Conservation (phyloP, 2,797 vertebrate genomes). For the Thalassophryne amazonica region DNA sequence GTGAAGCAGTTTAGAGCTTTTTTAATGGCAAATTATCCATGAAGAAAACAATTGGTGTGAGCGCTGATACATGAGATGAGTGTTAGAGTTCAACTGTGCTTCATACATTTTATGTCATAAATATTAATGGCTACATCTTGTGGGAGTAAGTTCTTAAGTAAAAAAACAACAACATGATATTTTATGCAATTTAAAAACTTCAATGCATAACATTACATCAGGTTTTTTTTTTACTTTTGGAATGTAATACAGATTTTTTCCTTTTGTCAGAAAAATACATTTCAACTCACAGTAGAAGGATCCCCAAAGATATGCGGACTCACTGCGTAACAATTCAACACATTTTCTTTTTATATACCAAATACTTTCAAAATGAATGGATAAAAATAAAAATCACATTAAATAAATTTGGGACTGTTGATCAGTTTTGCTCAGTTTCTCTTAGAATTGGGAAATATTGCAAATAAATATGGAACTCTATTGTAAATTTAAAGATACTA, state of each 20-base stretch:
- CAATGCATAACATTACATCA: neutral
- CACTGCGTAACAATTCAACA: neutral
- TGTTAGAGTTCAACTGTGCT: neutral
- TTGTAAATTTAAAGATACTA: no score
- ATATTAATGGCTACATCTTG: neutral
- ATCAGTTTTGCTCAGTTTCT: neutral
- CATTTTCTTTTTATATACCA: neutral
- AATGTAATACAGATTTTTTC: neutral
- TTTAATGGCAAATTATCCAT: neutral
- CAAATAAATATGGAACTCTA: no score
- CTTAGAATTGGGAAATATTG: no score
- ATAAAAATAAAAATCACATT: neutral
- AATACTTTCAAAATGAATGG: neutral
- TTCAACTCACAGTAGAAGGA: neutral
- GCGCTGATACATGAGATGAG: neutral
- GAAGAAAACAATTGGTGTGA: neutral
- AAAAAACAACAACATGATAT: neutral
- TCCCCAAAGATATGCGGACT: neutral
- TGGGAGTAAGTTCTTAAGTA: neutral
- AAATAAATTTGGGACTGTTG: neutral
- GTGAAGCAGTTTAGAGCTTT: no score
- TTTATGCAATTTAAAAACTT: neutral
- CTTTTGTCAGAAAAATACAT: neutral
- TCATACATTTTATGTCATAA: neutral
- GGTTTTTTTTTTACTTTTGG: neutral